phyloP scores from a whole-genome alignment of 2,797 vertebrate genomes.

The Pangasius krempfi region DNA sequence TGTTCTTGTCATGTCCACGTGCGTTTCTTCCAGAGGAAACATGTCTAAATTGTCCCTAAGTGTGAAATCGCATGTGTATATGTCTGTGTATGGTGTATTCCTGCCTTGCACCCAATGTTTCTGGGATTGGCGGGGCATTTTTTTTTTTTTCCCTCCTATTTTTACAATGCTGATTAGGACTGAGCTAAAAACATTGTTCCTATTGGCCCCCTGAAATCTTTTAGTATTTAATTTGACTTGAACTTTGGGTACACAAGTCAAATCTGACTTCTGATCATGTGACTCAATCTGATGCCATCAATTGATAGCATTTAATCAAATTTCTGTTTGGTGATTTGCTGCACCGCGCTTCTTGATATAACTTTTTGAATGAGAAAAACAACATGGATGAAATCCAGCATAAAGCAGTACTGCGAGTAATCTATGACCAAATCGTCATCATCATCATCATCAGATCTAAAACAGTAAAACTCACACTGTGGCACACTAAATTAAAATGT shows the following conservation, averaged over 20 bases:
- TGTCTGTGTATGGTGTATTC: not conserved
- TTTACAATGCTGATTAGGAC: no score
- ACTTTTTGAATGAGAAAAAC: not conserved
- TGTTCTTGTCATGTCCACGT: not conserved
- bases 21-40: not conserved
- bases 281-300: not conserved
- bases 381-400: constrained; percentile 11
- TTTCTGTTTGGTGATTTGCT: not conserved
- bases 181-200: not conserved
- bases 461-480: no score
- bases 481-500: no score
- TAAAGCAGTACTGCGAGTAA: not conserved
- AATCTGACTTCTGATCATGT: not conserved
- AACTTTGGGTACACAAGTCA: not conserved
- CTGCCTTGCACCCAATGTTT: not conserved
- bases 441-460: no score
- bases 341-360: no score
- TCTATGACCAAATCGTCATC: no score
- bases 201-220: not conserved
- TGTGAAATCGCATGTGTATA: not conserved
- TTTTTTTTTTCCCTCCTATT: no score
- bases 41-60: not conserved
- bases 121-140: not conserved
- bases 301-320: not conserved
- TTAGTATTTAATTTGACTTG: not conserved